phyloP scores from a whole-genome alignment of 1,140 invertebrate species.

The Trichonephila clavipes region DNA sequence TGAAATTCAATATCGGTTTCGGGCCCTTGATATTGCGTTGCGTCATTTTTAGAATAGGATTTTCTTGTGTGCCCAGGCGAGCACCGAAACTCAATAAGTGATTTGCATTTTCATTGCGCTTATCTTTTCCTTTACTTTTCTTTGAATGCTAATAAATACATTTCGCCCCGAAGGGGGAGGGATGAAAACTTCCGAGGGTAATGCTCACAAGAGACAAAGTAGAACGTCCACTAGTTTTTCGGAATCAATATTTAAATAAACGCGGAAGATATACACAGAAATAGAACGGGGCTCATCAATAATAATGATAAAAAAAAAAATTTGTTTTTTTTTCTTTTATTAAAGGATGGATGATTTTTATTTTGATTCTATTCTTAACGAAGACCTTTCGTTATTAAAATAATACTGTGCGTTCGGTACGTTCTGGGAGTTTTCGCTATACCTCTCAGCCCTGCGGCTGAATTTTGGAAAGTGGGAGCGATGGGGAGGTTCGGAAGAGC shows the following conservation, averaged over 20 bases:
- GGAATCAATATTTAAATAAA: constrained; percentile 69
- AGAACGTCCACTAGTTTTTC: not conserved
- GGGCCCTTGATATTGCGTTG: not conserved
- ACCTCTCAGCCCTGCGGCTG: not conserved
- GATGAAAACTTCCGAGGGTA: constrained; percentile 46
- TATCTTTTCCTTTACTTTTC: constrained; percentile 15
- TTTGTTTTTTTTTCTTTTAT: not conserved
- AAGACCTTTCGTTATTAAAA: constrained; percentile 50
- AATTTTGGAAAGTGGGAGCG: not conserved
- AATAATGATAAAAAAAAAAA: not conserved
- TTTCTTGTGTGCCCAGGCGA: not conserved
- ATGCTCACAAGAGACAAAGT: constrained; percentile 1
- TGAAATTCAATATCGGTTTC: constrained; percentile 37
- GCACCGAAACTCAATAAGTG: constrained; percentile 25
- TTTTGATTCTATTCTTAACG: not conserved
- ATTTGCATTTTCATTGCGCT: constrained; percentile 68
- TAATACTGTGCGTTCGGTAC: not conserved
- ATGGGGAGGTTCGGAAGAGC: not conserved
- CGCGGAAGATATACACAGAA: not conserved
- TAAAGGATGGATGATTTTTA: not conserved
- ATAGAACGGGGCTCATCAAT: constrained; percentile 23
- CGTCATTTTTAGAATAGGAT: constrained; percentile 2
- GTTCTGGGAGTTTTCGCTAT: not conserved
- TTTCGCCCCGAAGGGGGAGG: not conserved
- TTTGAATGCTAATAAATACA: constrained; percentile 64